Conservation (phyloP, 2,797 vertebrate species). For the Micrastur ruficollis region DNA sequence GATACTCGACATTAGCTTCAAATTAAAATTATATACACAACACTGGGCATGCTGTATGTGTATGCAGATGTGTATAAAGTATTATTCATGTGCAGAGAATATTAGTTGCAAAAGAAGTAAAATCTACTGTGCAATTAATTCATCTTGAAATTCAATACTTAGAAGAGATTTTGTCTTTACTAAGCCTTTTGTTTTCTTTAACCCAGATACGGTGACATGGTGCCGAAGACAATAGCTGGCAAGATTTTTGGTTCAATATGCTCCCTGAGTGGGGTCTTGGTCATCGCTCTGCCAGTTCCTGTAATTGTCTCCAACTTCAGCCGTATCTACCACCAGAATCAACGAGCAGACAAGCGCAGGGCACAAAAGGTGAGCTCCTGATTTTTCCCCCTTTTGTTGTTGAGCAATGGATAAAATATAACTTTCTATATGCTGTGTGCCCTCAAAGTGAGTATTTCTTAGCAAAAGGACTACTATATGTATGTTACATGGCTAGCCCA, state of each 20-base stretch:
- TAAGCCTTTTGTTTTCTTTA: conserved; percentile 10
- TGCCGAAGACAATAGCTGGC: conserved; percentile 95
- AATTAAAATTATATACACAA: not conserved
- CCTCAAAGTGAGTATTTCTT: not conserved
- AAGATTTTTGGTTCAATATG: conserved; percentile 95
- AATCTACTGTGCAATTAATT: not conserved
- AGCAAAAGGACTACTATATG: not conserved
- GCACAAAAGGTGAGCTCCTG: conserved; percentile 86
- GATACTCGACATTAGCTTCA: not conserved
- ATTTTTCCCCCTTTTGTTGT: not conserved
- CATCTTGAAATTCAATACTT: not conserved
- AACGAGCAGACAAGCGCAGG: conserved; percentile 90
- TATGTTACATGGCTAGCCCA: not conserved
- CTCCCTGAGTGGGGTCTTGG: conserved; percentile 91
- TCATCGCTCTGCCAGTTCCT: conserved; percentile 93
- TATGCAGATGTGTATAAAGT: not conserved
- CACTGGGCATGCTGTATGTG: not conserved
- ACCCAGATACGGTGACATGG: conserved; percentile 94
- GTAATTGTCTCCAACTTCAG: conserved; percentile 98
- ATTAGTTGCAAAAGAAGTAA: not conserved
- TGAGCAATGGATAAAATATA: not conserved
- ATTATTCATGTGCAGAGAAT: not conserved
- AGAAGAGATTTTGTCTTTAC: not conserved
- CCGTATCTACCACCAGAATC: conserved; percentile 96
- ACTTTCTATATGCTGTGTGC: not conserved